Evolutionary conservation across 2,113 vertebrate genomes (phyloP).

Genomic region (Eira barbara): DNA sequence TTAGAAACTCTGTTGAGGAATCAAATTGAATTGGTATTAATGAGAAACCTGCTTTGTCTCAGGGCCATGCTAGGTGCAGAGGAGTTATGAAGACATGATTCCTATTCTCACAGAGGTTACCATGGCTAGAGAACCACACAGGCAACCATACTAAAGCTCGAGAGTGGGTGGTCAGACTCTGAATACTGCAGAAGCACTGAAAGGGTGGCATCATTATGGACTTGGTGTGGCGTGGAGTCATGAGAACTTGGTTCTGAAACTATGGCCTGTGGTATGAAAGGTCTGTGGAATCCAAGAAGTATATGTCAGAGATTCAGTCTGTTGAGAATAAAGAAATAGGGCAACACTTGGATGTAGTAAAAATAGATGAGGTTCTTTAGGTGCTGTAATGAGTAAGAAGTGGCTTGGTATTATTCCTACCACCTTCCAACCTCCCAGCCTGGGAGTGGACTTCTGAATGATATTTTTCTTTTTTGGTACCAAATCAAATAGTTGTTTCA

Average conservation of each 20-base stretch:
- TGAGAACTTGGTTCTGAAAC: neutral
- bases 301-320: neutral
- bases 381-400: neutral
- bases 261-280: neutral
- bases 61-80: neutral
- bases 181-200: neutral
- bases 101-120: neutral
- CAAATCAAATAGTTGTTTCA: constrained; percentile 16
- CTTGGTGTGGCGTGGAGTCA: neutral
- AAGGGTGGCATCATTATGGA: neutral
- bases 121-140: no score
- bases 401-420: neutral
- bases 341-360: neutral
- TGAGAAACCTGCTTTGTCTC: neutral
- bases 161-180: neutral
- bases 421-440: neutral
- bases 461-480: neutral
- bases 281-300: neutral
- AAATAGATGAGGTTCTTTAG: constrained; percentile 6
- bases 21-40: neutral
- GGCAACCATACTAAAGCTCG: no score
- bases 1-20: neutral
- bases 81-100: neutral
- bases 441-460: neutral
- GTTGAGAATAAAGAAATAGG: neutral